A percentile compares a stretch with the other conserved stretches of the same genome.
Conservation (phyloP, 2,888 invertebrate species). For the Drosophila fungiperda region DNA sequence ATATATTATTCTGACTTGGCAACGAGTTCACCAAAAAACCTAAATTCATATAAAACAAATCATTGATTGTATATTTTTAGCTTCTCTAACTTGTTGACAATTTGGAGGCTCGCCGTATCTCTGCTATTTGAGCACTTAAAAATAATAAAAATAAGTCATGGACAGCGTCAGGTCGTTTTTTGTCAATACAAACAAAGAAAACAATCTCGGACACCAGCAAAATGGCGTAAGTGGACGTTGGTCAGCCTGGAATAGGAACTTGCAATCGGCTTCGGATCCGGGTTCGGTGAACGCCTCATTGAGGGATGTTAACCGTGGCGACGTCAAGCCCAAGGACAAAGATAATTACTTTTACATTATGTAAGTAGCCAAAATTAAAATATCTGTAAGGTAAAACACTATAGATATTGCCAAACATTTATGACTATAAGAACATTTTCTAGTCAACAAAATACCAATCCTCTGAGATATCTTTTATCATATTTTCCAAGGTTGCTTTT, state of each 20-base stretch:
- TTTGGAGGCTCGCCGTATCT: conserved; percentile 67
- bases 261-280: conserved; percentile 54
- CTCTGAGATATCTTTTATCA: not conserved
- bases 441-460: conserved; percentile 8
- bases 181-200: conserved; percentile 69
- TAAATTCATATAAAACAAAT: conserved; percentile 36
- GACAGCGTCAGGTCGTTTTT: conserved; percentile 82
- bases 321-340: conserved; percentile 80
- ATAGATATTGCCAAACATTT: not conserved
- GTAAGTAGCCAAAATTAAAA: conserved; percentile 70
- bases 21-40: conserved; percentile 30
- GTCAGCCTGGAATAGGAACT: conserved; percentile 60
- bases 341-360: conserved; percentile 84
- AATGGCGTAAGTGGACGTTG: conserved; percentile 59
- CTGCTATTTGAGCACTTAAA: not conserved
- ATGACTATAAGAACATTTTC: conserved; percentile 1
- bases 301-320: conserved; percentile 61
- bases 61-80: conserved; percentile 62
- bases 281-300: conserved; percentile 56
- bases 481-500: not conserved
- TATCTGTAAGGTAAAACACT: not conserved
- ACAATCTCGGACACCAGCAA: conserved; percentile 64
- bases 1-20: conserved; percentile 46
- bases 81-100: conserved; percentile 62
- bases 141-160: conserved; percentile 51